Evolutionary conservation across 2,888 invertebrate species (phyloP).

Genomic region (Brenthis daphne): DNA sequence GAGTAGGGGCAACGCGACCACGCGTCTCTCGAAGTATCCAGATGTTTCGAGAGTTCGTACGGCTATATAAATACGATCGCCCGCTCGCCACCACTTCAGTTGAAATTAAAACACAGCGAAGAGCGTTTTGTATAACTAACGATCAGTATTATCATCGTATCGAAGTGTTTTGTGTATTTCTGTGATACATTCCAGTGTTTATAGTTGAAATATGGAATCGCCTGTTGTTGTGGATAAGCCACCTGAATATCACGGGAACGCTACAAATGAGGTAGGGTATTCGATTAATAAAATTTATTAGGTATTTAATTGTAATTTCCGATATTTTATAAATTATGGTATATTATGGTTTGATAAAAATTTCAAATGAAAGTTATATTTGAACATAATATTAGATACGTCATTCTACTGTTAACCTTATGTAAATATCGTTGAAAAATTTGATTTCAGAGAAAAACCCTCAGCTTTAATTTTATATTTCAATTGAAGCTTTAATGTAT

Average conservation of each 20-base stretch:
- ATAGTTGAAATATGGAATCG: slow-evolving; percentile 77
- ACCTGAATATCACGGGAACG: slow-evolving; percentile 78
- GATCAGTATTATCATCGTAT: slow-evolving; percentile 49
- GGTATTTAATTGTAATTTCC: neutral
- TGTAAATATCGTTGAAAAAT: neutral
- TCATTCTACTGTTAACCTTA: neutral
- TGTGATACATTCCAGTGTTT: slow-evolving; percentile 72
- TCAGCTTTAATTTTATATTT: too few relatives aligned
- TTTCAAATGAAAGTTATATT: neutral
- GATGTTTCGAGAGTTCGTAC: slow-evolving; percentile 51
- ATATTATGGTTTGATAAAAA: neutral
- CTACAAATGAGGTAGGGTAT: slow-evolving; percentile 71
- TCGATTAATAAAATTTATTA: slow-evolving; percentile 3
- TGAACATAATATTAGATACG: too few relatives aligned
- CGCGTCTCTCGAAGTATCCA: slow-evolving; percentile 61
- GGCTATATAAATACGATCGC: slow-evolving; percentile 65
- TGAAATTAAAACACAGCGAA: slow-evolving; percentile 58
- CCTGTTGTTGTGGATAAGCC: slow-evolving; percentile 84
- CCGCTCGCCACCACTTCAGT: slow-evolving; percentile 59
- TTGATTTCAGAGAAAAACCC: neutral
- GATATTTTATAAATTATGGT: neutral
- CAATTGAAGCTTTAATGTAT: too few relatives aligned
- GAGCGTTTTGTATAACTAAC: slow-evolving; percentile 46
- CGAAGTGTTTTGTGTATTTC: slow-evolving; percentile 60
- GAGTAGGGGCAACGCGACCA: slow-evolving; percentile 34